Conservation (phyloP, 2,797 vertebrate genomes). For the Pangasius sanitwongsei region DNA sequence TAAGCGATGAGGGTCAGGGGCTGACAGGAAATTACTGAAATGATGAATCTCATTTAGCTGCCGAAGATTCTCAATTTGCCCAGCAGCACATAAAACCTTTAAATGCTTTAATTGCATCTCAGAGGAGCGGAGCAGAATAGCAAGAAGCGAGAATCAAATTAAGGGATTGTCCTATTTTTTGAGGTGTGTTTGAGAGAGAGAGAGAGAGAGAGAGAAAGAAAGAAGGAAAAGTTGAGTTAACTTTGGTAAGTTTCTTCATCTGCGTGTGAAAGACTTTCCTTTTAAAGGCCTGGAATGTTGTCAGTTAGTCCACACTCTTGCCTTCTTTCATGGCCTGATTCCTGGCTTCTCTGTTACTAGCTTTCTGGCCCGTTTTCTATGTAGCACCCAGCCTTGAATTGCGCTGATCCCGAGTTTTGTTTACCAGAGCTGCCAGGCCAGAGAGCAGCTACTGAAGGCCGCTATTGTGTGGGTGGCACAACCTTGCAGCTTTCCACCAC, state of each 20-base stretch:
- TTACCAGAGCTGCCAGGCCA: slow-evolving; percentile 10
- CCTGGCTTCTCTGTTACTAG: not conserved
- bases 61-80: slow-evolving; percentile 79
- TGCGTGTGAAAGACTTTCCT: slow-evolving; percentile 11
- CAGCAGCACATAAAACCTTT: slow-evolving; percentile 79
- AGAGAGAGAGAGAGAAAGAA: not conserved
- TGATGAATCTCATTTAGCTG: slow-evolving; percentile 82
- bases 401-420: slow-evolving; percentile 21
- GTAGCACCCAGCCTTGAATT: slow-evolving; percentile 40
- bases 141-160: slow-evolving; percentile 72
- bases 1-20: slow-evolving; percentile 51
- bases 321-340: slow-evolving; percentile 13
- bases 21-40: slow-evolving; percentile 77
- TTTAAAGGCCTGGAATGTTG: slow-evolving; percentile 2
- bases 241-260: slow-evolving; percentile 16
- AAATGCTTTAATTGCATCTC: slow-evolving; percentile 84
- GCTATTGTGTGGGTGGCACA: slow-evolving; percentile 29
- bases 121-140: slow-evolving; percentile 73
- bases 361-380: slow-evolving; percentile 14
- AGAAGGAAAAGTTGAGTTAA: slow-evolving; percentile 1
- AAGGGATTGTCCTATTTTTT: slow-evolving; percentile 76
- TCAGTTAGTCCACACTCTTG: not conserved
- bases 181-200: slow-evolving; percentile 38
- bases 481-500: slow-evolving; percentile 39
- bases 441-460: slow-evolving; percentile 31